phyloP scores from a whole-genome alignment of 2,113 vertebrate species.

The Capreolus pygargus region DNA sequence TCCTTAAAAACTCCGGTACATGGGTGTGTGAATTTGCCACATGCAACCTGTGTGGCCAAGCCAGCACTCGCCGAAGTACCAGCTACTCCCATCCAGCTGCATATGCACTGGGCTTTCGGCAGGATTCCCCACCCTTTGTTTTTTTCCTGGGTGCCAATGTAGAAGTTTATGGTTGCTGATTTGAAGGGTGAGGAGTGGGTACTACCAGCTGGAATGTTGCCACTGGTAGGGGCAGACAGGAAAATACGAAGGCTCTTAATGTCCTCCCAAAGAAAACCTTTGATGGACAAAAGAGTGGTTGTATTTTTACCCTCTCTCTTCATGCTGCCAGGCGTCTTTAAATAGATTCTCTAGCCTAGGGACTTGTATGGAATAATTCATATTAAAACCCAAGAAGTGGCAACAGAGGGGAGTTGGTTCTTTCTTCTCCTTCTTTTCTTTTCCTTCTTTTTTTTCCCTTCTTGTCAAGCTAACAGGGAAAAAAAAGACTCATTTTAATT shows the following conservation, averaged over 20 bases:
- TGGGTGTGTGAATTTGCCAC: conserved; percentile 34
- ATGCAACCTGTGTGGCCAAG: conserved; percentile 6
- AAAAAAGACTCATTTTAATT: conserved; percentile 69
- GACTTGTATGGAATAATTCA: conserved; percentile 79
- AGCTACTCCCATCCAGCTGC: not conserved
- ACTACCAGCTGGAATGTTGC: conserved; percentile 61
- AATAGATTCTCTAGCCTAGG: conserved; percentile 78
- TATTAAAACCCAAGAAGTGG: conserved; percentile 75
- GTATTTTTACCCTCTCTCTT: conserved; percentile 83
- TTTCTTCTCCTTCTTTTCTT: conserved; percentile 35
- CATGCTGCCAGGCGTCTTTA: conserved; percentile 81
- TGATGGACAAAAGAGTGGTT: conserved; percentile 78
- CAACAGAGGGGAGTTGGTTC: conserved; percentile 40
- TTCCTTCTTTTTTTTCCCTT: not conserved
- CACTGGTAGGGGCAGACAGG: conserved; percentile 77
- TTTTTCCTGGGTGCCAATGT: conserved; percentile 21
- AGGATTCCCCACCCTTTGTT: conserved; percentile 30
- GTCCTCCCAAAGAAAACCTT: conserved; percentile 78
- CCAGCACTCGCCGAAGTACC: not conserved
- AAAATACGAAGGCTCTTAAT: conserved; percentile 76
- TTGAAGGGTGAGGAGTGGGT: conserved; percentile 74
- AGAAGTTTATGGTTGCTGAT: conserved; percentile 39
- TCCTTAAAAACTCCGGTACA: conserved; percentile 5
- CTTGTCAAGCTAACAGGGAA: conserved; percentile 34
- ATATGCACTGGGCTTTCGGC: not conserved